Evolutionary conservation across 2,113 vertebrate species (phyloP).

Genomic region (Protobothrops mucrosquamatus): DNA sequence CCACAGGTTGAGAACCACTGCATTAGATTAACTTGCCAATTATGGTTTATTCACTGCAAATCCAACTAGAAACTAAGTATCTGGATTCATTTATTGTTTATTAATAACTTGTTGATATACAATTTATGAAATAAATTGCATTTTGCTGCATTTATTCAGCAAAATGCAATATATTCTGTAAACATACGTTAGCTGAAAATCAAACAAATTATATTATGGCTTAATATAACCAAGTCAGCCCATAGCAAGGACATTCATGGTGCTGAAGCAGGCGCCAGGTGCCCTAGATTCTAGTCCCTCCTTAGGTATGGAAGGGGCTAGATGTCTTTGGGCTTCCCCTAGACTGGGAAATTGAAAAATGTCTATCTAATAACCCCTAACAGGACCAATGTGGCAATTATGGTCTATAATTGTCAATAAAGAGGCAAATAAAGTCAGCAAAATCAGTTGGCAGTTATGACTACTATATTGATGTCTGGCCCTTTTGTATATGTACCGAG

Average conservation of each 20-base stretch:
- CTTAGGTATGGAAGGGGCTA: not conserved
- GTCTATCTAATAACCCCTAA: not conserved
- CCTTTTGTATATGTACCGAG: not conserved
- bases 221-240: not conserved
- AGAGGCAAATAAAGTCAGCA: not conserved
- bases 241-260: not conserved
- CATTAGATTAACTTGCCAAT: not conserved
- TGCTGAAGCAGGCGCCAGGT: not conserved
- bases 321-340: not conserved
- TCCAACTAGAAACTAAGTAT: not conserved
- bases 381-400: not conserved
- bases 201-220: not conserved
- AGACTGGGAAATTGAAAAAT: not conserved
- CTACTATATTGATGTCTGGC: not conserved
- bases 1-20: too few relatives aligned
- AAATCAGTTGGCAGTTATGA: not conserved
- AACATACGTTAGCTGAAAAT: not conserved
- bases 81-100: not conserved
- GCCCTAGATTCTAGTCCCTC: not conserved
- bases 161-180: not conserved
- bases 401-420: not conserved
- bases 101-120: not conserved
- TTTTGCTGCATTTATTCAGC: not conserved
- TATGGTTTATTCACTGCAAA: not conserved
- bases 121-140: not conserved